Conservation (phyloP, 2,113 vertebrate genomes). For the Scalopus aquaticus region DNA sequence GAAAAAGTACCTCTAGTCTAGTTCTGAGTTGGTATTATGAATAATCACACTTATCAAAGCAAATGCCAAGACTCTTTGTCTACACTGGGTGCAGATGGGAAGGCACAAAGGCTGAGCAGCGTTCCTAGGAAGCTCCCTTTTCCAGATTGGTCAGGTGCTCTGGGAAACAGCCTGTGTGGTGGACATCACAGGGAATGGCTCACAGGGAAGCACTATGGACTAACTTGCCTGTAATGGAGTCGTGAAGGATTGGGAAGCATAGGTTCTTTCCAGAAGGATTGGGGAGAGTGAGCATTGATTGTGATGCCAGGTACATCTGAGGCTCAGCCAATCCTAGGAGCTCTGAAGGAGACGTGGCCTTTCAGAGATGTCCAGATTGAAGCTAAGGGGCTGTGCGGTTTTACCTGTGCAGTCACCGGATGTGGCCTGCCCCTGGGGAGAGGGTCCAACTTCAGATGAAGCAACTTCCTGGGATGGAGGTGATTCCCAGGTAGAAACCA, state of each 20-base stretch:
- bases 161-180: neutral
- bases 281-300: neutral
- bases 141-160: neutral
- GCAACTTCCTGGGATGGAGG: neutral
- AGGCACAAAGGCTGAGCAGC: neutral
- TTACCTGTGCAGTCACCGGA: neutral
- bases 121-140: neutral
- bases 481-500: neutral
- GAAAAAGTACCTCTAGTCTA: neutral
- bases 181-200: neutral
- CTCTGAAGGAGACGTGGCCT: neutral
- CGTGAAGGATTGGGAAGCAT: neutral
- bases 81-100: neutral
- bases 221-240: neutral
- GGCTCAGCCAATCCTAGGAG: neutral
- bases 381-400: neutral
- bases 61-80: neutral
- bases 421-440: neutral
- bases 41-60: neutral
- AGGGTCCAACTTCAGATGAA: neutral
- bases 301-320: too few relatives aligned
- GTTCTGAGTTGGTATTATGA: neutral
- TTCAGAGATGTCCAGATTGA: neutral
- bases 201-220: accelerated
- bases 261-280: neutral